A percentile compares a stretch with the other conserved stretches of the same genome.
These are phyloP conservation scores for mouse (Mus musculus) DNA, from an alignment of 2,113 vertebrate genomes.

Conservation along the genomic window DNA sequence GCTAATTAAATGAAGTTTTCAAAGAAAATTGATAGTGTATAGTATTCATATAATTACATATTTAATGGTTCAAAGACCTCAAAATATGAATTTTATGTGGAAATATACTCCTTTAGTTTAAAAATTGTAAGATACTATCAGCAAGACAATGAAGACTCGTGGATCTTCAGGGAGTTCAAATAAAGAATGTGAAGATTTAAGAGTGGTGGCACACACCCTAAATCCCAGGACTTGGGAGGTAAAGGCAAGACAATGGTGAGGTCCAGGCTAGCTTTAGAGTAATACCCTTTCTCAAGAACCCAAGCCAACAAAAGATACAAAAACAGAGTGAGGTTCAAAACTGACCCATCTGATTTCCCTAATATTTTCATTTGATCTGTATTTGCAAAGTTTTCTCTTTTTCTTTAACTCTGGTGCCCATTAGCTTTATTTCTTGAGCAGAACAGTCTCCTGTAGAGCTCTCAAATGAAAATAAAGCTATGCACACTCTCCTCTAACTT, in stretches of 20 bases:
- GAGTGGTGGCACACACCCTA: neutral
- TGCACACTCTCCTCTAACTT: neutral
- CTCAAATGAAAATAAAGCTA: neutral
- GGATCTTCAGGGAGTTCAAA: neutral
- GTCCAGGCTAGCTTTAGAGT: neutral
- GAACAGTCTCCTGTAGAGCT: neutral
- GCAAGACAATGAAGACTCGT: neutral
- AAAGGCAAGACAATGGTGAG: neutral
- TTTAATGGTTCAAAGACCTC: conserved; percentile 14
- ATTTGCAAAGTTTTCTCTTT: conserved; percentile 13
- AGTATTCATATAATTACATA: neutral
- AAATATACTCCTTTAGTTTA: conserved; percentile 33
- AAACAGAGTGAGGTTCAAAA: conserved; percentile 14
- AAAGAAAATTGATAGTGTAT: neutral
- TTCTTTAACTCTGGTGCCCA: neutral
- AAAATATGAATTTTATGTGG: neutral
- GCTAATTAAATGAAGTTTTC: neutral
- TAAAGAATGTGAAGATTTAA: neutral
- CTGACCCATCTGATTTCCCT: conserved; percentile 1
- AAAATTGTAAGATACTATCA: neutral
- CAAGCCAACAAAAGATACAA: neutral
- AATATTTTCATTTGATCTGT: neutral
- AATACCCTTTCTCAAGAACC: neutral
- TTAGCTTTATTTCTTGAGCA: neutral
- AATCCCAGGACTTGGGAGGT: neutral